A percentile compares a stretch with the other conserved stretches of the same genome.
These are phyloP conservation scores for Lobophora halterata DNA, from an alignment of 2,888 invertebrate species.

Conservation along the genomic window DNA sequence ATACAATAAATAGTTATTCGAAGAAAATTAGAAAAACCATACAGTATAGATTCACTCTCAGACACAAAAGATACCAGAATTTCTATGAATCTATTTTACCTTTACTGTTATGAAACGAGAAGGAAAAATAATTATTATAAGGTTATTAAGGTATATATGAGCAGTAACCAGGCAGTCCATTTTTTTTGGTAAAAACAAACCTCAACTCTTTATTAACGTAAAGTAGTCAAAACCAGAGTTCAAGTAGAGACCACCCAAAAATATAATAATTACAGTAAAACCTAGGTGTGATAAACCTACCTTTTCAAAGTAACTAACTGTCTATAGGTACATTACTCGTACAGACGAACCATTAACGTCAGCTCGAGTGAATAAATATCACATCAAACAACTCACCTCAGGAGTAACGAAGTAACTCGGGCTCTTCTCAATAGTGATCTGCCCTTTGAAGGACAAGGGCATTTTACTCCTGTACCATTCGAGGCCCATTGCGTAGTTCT, in stretches of 20 bases:
- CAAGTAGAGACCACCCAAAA: no score
- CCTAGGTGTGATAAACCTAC: neutral
- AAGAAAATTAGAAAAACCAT: conserved; percentile 25
- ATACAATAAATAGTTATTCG: conserved; percentile 21
- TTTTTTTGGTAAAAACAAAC: no score
- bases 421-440: conserved; percentile 98
- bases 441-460: conserved; percentile 95
- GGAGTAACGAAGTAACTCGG: conserved; percentile 98
- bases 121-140: neutral
- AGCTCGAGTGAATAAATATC: no score
- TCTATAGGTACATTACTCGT: neutral
- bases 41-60: no score
- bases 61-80: conserved; percentile 20
- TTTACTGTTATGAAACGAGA: no score
- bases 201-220: no score
- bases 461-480: conserved; percentile 98
- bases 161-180: no score
- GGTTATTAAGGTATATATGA: no score
- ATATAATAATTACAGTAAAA: no score
- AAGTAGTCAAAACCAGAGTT: no score
- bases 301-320: neutral
- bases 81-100: conserved; percentile 9
- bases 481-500: conserved; percentile 94
- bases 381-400: conserved; percentile 82
- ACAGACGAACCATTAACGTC: no score